Base-by-base conservation (phyloP, 2,113 vertebrate genomes). In the Peromyscus californicus region DNA sequence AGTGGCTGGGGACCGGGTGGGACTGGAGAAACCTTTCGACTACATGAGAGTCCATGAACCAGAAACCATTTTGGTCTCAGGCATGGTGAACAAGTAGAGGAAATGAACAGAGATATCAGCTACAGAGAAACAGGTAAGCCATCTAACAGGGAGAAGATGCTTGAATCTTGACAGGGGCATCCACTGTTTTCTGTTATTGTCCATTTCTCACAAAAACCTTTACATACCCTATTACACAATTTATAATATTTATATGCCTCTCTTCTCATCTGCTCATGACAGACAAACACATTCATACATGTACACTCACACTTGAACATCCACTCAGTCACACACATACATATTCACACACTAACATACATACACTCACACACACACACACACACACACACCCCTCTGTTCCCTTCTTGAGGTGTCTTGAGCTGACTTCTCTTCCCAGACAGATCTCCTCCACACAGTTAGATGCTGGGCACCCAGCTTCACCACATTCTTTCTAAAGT, bases 141-240 rank as follows among this genome's bases (percentile, higher is more conserved):
- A 22, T 74, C 45, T 67, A 39, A 65, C 24, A 59, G 48, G 9
- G 24, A 54, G n/a, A 70, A 16, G 48, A 76, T 36, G 4, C 61
- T 42, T 29, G 9, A 7, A 76, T 86, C 36, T 91, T 63, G 54
- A 48, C 5, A 63, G 33, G 57, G 29, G 39, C 29, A 36, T 33
- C 29, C 22, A 9, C 22, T 86, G 21, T 33, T 75, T 84, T 91
- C 74, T 2, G 5, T 79, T 70, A 3, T 10, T 84, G 65, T 39
- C 57, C 48, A 13, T 70, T 94, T 93, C 48, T 94, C 79, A 95
- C 13, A 79, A 63, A 63, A 96, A 84, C 57, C 16, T 88, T 65
- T 93, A 24, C 5, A 16, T 78, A 57, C 45, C 84, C 39, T 65
- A 13, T 59, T 80, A 2, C 19, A 33, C 2, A 82, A n/a, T n/a